These are phyloP conservation scores for Cerceris ruficornis DNA, from an alignment of 2,888 invertebrate species.

Conservation along the genomic window DNA sequence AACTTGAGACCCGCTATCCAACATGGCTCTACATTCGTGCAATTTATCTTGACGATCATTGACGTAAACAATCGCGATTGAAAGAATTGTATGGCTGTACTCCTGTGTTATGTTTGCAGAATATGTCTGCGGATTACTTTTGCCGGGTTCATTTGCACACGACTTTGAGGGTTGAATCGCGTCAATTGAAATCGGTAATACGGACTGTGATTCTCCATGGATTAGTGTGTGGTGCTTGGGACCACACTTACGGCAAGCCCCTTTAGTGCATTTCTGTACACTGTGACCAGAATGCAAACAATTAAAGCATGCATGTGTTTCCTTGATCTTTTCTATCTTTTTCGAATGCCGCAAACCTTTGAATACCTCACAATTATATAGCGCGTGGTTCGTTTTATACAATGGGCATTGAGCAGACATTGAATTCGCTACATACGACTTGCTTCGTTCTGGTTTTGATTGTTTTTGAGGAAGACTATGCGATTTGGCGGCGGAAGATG, in stretches of 20 bases:
- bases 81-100: neutral
- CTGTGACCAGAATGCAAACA: neutral
- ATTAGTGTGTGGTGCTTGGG: neutral
- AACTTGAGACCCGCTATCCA: slow-evolving; percentile 5
- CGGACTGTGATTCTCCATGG: neutral
- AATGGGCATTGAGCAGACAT: neutral
- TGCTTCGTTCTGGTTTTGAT: neutral
- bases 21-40: neutral
- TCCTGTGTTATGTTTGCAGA: neutral
- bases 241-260: neutral
- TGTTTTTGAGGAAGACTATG: neutral
- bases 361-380: neutral
- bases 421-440: neutral
- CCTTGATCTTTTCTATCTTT: neutral
- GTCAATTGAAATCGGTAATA: neutral
- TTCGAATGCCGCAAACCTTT: neutral
- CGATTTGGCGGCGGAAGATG: neutral
- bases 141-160: neutral
- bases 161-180: neutral
- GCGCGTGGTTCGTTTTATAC: neutral
- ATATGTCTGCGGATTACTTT: neutral
- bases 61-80: neutral
- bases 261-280: neutral
- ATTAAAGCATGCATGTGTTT: neutral
- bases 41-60: neutral